phyloP scores from a whole-genome alignment of 2,888 invertebrate species.

The Drosophila fulvimacula region DNA sequence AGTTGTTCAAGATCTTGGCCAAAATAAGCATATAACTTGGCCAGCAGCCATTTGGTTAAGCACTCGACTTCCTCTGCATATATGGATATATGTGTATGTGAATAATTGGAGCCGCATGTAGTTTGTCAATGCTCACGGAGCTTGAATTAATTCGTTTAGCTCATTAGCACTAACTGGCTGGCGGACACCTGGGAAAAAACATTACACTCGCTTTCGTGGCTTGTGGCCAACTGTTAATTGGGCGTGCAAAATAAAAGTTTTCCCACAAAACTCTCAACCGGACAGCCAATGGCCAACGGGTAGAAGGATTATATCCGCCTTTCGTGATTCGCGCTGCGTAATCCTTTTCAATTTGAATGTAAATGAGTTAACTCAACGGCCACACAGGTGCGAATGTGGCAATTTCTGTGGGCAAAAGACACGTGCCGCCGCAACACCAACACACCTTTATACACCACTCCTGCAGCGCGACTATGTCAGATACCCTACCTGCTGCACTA shows the following conservation, averaged over 20 bases:
- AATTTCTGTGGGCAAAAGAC: conserved; percentile 23
- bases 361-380: conserved; percentile 63
- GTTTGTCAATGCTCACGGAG: conserved; percentile 43
- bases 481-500: not conserved
- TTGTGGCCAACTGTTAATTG: conserved; percentile 26
- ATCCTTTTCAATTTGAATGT: conserved; percentile 63
- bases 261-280: conserved; percentile 39
- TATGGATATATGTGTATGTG: not conserved
- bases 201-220: not conserved
- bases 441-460: not conserved
- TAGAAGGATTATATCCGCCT: conserved; percentile 26
- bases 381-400: conserved; percentile 40
- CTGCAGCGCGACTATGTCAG: not conserved
- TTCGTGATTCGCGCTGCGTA: conserved; percentile 35
- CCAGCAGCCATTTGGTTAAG: conserved; percentile 1
- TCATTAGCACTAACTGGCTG: conserved; percentile 43
- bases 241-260: conserved; percentile 60
- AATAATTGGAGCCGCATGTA: conserved; percentile 10
- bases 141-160: conserved; percentile 54
- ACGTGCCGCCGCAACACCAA: conserved; percentile 19
- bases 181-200: conserved; percentile 7
- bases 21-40: conserved; percentile 20
- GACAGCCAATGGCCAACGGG: conserved; percentile 16
- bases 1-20: conserved; percentile 10
- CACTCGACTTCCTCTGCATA: not conserved